Percentiles rank a stretch among this genome's conserved stretches.
Conservation (phyloP, 2,113 vertebrate genomes). For the Dipodomys stephensi region DNA sequence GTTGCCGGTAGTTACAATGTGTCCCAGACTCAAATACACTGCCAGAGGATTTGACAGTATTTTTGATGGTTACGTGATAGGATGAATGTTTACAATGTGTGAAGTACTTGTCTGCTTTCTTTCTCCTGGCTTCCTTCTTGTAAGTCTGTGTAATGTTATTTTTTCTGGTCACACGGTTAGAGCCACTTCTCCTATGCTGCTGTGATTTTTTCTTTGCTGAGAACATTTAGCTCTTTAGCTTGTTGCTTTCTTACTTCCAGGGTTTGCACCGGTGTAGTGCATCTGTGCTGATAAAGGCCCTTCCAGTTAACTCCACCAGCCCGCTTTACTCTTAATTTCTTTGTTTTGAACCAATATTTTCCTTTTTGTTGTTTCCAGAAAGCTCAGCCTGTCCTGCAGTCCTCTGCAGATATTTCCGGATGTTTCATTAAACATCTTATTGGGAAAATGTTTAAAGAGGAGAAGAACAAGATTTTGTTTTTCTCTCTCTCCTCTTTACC, state of each 20-base stretch:
- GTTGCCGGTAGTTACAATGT: background rate
- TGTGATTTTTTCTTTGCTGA: background rate
- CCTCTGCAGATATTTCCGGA: slow-evolving; percentile 12
- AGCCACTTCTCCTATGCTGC: background rate
- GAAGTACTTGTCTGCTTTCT: background rate
- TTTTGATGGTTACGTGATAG: background rate
- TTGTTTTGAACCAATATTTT: slow-evolving; percentile 18
- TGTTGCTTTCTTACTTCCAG: background rate
- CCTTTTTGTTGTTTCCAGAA: background rate
- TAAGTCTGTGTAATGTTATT: background rate
- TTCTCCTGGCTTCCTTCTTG: background rate
- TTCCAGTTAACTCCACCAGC: background rate
- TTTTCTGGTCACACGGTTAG: background rate
- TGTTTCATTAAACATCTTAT: slow-evolving; percentile 14
- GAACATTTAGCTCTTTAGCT: background rate
- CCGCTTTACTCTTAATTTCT: background rate
- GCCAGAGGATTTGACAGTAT: background rate
- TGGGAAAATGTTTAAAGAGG: slow-evolving; percentile 9
- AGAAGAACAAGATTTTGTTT: background rate
- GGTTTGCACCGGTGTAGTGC: background rate
- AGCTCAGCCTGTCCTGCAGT: background rate
- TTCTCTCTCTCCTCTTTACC: background rate
- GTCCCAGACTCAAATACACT: background rate
- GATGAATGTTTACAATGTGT: background rate
- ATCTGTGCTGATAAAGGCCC: background rate